Percentiles rank a stretch among this genome's conserved stretches.
Evolutionary conservation across 1,140 invertebrate genomes (phyloP).

Genomic region (Ceratina calcarata): DNA sequence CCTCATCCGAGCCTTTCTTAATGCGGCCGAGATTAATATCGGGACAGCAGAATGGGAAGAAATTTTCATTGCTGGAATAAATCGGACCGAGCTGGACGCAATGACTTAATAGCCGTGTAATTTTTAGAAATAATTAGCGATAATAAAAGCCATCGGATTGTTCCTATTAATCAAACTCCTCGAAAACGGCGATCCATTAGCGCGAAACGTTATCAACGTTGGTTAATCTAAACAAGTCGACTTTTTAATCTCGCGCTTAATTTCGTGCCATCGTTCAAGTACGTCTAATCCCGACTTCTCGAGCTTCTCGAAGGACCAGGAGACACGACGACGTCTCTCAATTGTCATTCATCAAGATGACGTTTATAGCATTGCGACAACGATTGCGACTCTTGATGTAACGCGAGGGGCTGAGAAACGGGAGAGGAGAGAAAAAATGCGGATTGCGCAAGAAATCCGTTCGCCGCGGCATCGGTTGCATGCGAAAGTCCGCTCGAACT

Average conservation of each 20-base stretch:
- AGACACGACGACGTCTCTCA: background rate
- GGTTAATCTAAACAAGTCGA: too few species aligned
- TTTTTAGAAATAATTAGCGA: background rate
- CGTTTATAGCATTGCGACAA: background rate
- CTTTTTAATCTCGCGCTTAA: background rate
- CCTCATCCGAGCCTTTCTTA: constrained; percentile 11
- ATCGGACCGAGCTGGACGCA: too few species aligned
- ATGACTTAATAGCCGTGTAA: constrained; percentile 10
- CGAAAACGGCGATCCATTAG: too few species aligned
- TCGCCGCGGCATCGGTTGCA: constrained; percentile 25
- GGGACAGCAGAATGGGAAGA: constrained; percentile 10
- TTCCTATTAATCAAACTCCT: too few species aligned
- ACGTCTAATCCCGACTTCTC: background rate
- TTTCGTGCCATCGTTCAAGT: background rate
- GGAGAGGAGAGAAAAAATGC: background rate
- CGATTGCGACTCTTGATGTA: background rate
- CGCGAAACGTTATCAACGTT: too few species aligned
- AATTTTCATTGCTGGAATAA: background rate
- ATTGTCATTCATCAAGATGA: constrained; percentile 6
- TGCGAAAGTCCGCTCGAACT: constrained; percentile 27
- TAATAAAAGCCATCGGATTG: too few species aligned
- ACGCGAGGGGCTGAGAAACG: too few species aligned
- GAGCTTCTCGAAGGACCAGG: background rate
- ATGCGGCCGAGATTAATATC: background rate
- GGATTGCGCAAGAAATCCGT: constrained; percentile 35